These are phyloP conservation scores for Melanotaenia boesemani DNA, from an alignment of 2,797 vertebrate genomes.

Conservation along the genomic window DNA sequence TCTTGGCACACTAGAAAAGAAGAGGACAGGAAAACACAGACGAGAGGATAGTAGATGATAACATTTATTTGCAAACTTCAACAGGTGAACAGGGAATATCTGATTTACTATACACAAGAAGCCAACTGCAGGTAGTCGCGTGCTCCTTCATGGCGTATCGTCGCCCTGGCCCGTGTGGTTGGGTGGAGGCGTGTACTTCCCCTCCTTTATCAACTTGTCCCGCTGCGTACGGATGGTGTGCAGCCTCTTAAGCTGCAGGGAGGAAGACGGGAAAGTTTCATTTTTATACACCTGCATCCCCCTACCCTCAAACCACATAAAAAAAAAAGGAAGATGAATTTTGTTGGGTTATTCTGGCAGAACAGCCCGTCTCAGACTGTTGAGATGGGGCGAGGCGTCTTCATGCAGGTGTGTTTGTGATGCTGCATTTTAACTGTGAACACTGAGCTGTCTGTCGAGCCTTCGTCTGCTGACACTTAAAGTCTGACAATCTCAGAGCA, in stretches of 20 bases:
- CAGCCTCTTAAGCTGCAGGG: constrained; percentile 80
- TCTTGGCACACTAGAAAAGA: not conserved
- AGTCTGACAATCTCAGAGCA: too few relatives aligned
- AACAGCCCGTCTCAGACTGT: not conserved
- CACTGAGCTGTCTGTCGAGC: constrained; percentile 8
- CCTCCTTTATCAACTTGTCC: constrained; percentile 89
- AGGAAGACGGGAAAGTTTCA: constrained; percentile 9
- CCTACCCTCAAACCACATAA: too few relatives aligned
- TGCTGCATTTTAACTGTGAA: constrained; percentile 36
- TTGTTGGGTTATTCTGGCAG: not conserved
- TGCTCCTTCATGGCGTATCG: constrained; percentile 68
- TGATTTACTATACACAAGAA: constrained; percentile 64
- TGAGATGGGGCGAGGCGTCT: not conserved
- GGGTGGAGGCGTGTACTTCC: constrained; percentile 85
- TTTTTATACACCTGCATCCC: too few relatives aligned
- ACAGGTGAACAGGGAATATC: constrained; percentile 59
- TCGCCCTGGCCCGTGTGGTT: constrained; percentile 81
- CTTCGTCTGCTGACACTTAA: constrained; percentile 31
- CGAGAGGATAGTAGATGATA: constrained; percentile 12
- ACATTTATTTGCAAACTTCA: constrained; percentile 77
- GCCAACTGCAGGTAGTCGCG: not conserved
- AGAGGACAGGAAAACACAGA: not conserved
- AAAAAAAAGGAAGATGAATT: not conserved
- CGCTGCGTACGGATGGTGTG: constrained; percentile 81
- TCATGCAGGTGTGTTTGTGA: constrained; percentile 4